Evolutionary conservation across 2,797 vertebrate species (phyloP), one percentile per base, ranked within the genome.

Genomic region (Melanotaenia trifasciata): DNA sequence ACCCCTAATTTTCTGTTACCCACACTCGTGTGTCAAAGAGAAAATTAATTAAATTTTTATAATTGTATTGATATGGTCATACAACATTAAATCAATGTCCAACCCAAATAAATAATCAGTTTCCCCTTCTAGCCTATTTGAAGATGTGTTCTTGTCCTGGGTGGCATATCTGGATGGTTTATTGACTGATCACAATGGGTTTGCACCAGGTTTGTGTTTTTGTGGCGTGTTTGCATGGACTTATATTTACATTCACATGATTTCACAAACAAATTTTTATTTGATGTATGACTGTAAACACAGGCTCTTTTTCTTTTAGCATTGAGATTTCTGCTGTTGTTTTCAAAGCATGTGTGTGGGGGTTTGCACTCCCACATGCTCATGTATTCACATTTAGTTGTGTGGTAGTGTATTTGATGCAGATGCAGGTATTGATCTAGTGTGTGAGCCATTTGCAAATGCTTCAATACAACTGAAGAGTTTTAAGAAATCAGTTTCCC

Each of bases 391-490:
- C 38, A 54, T 58, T 56, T 50, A 12, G 30, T 4, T 38, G 11
- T 43, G 58, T 67, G 57, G 5, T 2, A 22, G 6, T 51, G 30
- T 30, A 1, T 32, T 30, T 22, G 32, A 58, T 73, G 40, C 60
- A 57, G 32, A 57, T 76, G 72, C 57, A 56, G n/a, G 60, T 71
- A 70, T 83, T 82, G 75, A 81, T 76, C 74, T 79, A 30, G 60
- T 66, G 72, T 82, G 76, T 78, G 65, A 66, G 26, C 1, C 8
- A 3, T 58, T 20, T 69, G 66, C 47, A 64, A 63, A 70, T 62
- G 70, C 70, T 79, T 84, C 78, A 64, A n/a, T 12, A 54, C 61
- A 57, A 74, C 79, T 58, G 40, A 87, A 83, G 64, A 80, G 57
- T 83, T 81, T 80, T 38, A 66, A 67, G 61, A 56, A 58, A 68